Percentiles rank a stretch among this genome's conserved stretches.
phyloP scores from a whole-genome alignment of 2,888 invertebrate species.

The Sialis lutaria region DNA sequence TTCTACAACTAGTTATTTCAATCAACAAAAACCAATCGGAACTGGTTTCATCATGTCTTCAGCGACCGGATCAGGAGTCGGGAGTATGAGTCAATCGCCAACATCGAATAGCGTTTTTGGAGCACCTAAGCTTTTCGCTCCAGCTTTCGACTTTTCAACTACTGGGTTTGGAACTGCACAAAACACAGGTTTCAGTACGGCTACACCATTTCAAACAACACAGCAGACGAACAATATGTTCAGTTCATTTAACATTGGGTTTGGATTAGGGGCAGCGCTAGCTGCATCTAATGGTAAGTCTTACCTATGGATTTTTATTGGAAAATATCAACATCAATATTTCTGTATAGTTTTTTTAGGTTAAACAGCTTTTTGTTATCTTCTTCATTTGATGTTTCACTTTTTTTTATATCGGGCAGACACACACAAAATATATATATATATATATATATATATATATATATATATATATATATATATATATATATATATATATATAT shows the following conservation, averaged over 20 bases:
- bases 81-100: slow-evolving; percentile 24
- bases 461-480: no score
- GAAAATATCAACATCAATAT: no score
- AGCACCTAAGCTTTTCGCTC: slow-evolving; percentile 20
- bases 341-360: no score
- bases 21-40: slow-evolving; percentile 25
- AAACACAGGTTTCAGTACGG: slow-evolving; percentile 13
- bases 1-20: slow-evolving; percentile 20
- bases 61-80: slow-evolving; percentile 25
- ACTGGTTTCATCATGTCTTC: slow-evolving; percentile 27
- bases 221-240: slow-evolving; percentile 22
- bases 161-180: slow-evolving; percentile 17
- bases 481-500: no score
- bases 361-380: no score
- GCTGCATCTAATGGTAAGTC: no score
- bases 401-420: no score
- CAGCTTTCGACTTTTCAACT: slow-evolving; percentile 28
- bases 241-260: slow-evolving; percentile 29
- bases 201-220: slow-evolving; percentile 17
- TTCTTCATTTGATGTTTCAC: no score
- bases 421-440: no score
- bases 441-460: no score
- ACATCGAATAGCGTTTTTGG: slow-evolving; percentile 22
- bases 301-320: no score
- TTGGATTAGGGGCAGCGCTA: slow-evolving; percentile 22